These are phyloP conservation scores for Ciconia maguari DNA, from an alignment of 2,113 vertebrate species.

Conservation along the genomic window DNA sequence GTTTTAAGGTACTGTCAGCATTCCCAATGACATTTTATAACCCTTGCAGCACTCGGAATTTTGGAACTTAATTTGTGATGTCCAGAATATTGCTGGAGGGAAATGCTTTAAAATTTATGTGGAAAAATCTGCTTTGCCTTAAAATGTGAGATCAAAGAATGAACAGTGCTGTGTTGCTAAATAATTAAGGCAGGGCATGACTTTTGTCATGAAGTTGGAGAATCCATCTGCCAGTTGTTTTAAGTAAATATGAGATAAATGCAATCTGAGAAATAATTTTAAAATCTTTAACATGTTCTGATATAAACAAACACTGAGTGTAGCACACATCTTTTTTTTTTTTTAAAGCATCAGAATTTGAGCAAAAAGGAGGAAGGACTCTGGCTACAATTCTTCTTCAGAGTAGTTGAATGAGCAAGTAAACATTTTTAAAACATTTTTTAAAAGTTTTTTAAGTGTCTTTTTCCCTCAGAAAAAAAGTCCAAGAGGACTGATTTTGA, in stretches of 20 bases:
- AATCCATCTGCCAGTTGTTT: neutral
- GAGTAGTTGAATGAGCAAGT: neutral
- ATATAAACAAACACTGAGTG: neutral
- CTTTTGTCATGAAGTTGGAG: neutral
- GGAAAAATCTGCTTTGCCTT: neutral
- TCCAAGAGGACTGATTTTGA: neutral
- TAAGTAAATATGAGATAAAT: neutral
- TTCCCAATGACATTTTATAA: neutral
- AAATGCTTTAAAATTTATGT: neutral
- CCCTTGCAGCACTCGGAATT: neutral
- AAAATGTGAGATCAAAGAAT: neutral
- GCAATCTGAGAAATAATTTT: neutral
- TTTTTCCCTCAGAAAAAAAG: neutral
- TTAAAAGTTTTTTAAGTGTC: rapidly evolving
- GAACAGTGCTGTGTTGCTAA: neutral
- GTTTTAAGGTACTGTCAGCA: neutral
- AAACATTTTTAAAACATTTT: neutral
- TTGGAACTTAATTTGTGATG: neutral
- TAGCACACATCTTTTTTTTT: neutral
- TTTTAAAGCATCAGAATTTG: neutral
- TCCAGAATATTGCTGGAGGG: neutral
- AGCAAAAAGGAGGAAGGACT: neutral
- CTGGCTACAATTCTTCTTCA: neutral
- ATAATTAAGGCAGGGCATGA: neutral
- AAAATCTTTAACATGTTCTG: neutral